phyloP scores from a whole-genome alignment of 2,113 vertebrate genomes.

The Synodontis membranacea region DNA sequence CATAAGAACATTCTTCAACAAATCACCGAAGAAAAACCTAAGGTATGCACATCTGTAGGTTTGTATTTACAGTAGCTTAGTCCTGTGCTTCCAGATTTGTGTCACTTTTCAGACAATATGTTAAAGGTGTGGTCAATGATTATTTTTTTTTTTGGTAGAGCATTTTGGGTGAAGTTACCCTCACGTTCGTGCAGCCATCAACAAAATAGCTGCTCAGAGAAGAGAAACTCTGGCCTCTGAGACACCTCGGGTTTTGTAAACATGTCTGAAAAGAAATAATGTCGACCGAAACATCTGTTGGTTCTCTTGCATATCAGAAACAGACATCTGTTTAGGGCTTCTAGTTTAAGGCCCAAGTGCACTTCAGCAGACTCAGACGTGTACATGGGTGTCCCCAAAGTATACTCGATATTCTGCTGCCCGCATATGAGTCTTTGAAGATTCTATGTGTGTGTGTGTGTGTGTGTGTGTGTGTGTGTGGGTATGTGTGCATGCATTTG shows the following conservation, averaged over 20 bases:
- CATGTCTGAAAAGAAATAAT: neutral
- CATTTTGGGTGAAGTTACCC: neutral
- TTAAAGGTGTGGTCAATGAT: neutral
- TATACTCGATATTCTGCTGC: no score
- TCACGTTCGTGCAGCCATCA: neutral
- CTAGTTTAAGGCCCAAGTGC: no score
- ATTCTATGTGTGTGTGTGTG: neutral
- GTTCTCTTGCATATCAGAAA: neutral
- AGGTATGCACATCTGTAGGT: conserved; percentile 73
- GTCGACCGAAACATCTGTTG: neutral
- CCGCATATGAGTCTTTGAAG: no score
- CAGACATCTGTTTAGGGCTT: neutral
- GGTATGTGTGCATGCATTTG: no score
- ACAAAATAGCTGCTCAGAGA: neutral
- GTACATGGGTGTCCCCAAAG: no score
- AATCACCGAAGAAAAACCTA: conserved; percentile 92
- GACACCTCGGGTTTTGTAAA: neutral
- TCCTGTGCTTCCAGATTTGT: neutral
- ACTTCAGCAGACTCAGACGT: no score
- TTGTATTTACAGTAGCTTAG: neutral
- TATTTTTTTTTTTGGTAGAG: neutral
- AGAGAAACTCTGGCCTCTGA: neutral
- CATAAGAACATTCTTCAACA: conserved; percentile 91
- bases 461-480: neutral
- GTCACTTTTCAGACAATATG: neutral